Conservation (phyloP, 2,888 invertebrate species). For the Carabus problematicus region DNA sequence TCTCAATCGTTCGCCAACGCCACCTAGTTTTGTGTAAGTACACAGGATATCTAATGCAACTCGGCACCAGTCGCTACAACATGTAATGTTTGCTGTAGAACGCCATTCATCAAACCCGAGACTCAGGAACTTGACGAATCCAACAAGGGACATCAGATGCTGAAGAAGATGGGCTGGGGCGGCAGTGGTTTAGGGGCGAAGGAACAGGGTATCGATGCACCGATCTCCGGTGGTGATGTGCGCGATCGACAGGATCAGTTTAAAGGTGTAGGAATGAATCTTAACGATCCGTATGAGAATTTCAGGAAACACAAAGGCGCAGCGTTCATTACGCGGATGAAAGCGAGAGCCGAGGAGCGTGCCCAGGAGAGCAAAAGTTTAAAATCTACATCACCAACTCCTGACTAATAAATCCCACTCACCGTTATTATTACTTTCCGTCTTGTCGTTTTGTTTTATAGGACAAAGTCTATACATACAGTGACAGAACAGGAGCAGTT, state of each 20-base stretch:
- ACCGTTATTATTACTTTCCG: too few relatives aligned
- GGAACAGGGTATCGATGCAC: conserved; percentile 95
- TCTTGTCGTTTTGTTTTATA: too few relatives aligned
- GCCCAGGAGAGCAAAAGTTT: conserved; percentile 60
- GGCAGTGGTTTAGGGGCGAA: conserved; percentile 93
- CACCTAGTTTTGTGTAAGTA: conserved; percentile 56
- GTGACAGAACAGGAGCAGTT: too few relatives aligned
- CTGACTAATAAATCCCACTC: conserved; percentile 4
- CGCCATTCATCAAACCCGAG: conserved; percentile 54
- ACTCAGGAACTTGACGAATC: conserved; percentile 79
- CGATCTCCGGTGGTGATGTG: conserved; percentile 89
- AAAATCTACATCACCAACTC: conserved; percentile 14
- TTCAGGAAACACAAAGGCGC: conserved; percentile 96
- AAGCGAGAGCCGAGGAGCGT: conserved; percentile 82
- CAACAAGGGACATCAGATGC: conserved; percentile 96
- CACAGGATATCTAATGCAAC: background rate
- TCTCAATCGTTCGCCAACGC: conserved; percentile 56
- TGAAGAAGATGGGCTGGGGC: conserved; percentile 98
- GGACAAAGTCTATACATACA: too few relatives aligned
- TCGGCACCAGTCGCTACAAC: too few relatives aligned
- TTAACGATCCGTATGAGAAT: conserved; percentile 96
- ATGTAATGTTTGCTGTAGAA: conserved; percentile 3
- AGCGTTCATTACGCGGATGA: conserved; percentile 93
- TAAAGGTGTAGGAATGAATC: conserved; percentile 91
- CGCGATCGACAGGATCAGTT: conserved; percentile 92